Percentiles rank a stretch among this genome's conserved stretches.
phyloP scores from a whole-genome alignment of 1,140 invertebrate species.

The Penaeus chinensis region DNA sequence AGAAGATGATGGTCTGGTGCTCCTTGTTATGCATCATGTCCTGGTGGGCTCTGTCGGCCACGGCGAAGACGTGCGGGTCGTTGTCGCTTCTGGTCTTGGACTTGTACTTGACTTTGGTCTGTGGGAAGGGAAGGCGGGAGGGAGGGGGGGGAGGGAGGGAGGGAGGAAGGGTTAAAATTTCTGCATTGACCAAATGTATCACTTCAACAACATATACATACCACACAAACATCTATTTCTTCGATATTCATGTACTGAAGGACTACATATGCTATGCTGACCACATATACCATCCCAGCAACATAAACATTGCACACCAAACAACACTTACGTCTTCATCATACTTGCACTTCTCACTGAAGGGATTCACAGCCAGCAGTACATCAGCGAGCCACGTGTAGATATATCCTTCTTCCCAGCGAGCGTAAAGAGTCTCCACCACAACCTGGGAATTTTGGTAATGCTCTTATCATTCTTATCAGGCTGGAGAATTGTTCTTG shows the following conservation, averaged over 20 bases:
- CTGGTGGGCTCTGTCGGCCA: conserved; percentile 88
- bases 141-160: too few relatives aligned
- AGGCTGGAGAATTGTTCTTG: too few relatives aligned
- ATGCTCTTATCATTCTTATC: too few relatives aligned
- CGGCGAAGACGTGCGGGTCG: conserved; percentile 88
- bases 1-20: conserved; percentile 83
- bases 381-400: conserved; percentile 93
- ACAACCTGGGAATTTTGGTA: conserved; percentile 12
- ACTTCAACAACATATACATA: too few relatives aligned
- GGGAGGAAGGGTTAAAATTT: too few relatives aligned
- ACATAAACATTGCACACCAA: not conserved
- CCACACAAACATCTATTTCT: too few relatives aligned
- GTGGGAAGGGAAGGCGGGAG: conserved; percentile 65
- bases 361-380: conserved; percentile 88
- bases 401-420: conserved; percentile 78
- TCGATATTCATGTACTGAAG: too few relatives aligned
- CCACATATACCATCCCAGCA: too few relatives aligned
- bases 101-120: conserved; percentile 85
- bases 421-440: conserved; percentile 65
- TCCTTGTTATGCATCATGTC: conserved; percentile 85
- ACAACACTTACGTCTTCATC: conserved; percentile 73
- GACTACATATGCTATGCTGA: too few relatives aligned
- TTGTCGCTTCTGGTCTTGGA: conserved; percentile 89
- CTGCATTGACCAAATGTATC: too few relatives aligned
- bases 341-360: conserved; percentile 78